A percentile compares a stretch with the other conserved stretches of the same genome.
phyloP scores from a whole-genome alignment of 2,888 invertebrate species.

The Bibio marci region DNA sequence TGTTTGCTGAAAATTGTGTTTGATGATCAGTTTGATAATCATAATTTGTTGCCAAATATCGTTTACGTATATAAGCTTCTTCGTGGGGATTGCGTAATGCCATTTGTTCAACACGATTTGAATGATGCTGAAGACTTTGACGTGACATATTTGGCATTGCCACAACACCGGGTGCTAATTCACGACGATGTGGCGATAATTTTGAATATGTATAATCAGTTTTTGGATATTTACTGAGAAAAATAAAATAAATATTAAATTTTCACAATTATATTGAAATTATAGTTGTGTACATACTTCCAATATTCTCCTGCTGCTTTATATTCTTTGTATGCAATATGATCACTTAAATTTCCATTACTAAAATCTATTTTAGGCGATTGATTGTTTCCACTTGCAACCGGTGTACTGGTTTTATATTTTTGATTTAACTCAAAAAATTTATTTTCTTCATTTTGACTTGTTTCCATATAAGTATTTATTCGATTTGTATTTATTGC shows the following conservation, averaged over 20 bases:
- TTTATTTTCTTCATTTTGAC: conserved; percentile 20
- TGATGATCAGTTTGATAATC: background rate
- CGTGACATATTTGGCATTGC: conserved; percentile 85
- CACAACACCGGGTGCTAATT: conserved; percentile 60
- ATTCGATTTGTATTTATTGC: too few species aligned
- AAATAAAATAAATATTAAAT: conserved; percentile 6
- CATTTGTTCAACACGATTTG: conserved; percentile 32
- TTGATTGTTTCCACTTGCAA: background rate
- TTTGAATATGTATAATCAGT: conserved; percentile 82
- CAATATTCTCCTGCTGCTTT: conserved; percentile 66
- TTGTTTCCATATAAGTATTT: conserved; percentile 21
- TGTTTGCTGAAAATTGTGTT: conserved; percentile 10
- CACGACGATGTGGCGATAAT: conserved; percentile 63
- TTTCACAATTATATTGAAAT: conserved; percentile 5
- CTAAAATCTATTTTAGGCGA: background rate
- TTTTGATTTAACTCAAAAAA: conserved; percentile 17
- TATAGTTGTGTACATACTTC: conserved; percentile 44
- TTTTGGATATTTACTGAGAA: conserved; percentile 66
- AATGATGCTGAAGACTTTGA: conserved; percentile 42
- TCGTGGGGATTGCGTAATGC: conserved; percentile 21
- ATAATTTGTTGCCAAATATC: conserved; percentile 15
- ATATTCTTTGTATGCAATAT: conserved; percentile 55
- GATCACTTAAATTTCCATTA: conserved; percentile 24
- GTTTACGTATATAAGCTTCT: conserved; percentile 24
- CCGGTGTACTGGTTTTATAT: conserved; percentile 10